Evolutionary conservation across 2,797 vertebrate species (phyloP).

Genomic region (Pterois miles): DNA sequence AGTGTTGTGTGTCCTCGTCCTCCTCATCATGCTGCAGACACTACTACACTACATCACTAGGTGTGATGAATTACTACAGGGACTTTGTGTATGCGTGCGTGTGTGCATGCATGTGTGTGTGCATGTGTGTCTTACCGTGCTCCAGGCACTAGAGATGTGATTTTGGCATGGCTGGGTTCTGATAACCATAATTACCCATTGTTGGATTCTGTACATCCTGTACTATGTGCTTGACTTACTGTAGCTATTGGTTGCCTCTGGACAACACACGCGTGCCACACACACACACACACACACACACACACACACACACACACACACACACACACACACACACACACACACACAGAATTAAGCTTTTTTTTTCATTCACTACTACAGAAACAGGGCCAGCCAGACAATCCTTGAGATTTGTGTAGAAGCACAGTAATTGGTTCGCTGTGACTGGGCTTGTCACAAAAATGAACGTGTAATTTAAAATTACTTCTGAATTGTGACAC

Average conservation of each 20-base stretch:
- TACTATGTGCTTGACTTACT: constrained; percentile 11
- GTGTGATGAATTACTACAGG: constrained; percentile 40
- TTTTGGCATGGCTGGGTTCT: constrained; percentile 13
- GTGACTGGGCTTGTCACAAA: constrained; percentile 4
- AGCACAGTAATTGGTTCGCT: not conserved
- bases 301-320: not conserved
- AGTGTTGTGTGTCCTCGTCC: not conserved
- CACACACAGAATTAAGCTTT: not conserved
- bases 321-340: not conserved
- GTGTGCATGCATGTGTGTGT: constrained; percentile 20
- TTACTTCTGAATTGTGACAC: not conserved
- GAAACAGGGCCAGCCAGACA: not conserved
- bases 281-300: not conserved
- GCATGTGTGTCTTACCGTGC: constrained; percentile 34
- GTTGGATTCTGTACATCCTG: constrained; percentile 23
- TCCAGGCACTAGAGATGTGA: constrained; percentile 39
- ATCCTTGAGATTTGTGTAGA: constrained; percentile 6
- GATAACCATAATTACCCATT: constrained; percentile 58
- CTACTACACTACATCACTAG: constrained; percentile 17
- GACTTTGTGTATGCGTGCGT: constrained; percentile 15
- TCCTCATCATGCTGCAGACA: constrained; percentile 13
- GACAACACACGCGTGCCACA: constrained; percentile 23
- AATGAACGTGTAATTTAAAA: constrained; percentile 7
- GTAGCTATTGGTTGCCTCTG: constrained; percentile 20
- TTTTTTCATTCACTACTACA: not conserved